A percentile compares a stretch with the other conserved stretches of the same genome.
These are phyloP conservation scores for Trisateles emortualis DNA, from an alignment of 2,888 invertebrate genomes.

Conservation along the genomic window DNA sequence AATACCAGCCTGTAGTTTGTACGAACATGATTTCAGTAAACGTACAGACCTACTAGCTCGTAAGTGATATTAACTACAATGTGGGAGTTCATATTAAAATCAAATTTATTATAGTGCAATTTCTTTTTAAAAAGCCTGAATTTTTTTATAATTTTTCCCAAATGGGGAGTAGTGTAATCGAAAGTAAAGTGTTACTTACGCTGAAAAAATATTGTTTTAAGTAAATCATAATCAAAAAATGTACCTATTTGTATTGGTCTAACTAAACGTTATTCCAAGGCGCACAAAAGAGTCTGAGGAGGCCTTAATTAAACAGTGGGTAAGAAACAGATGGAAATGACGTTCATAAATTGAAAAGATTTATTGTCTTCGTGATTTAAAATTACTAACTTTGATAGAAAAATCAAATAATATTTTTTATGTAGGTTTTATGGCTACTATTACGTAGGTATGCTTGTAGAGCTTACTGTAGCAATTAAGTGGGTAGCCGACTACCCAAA, in stretches of 20 bases:
- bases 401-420: not conserved
- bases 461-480: too few relatives aligned
- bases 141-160: too few relatives aligned
- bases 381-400: not conserved
- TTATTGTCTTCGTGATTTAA: constrained; percentile 19
- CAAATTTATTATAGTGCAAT: too few relatives aligned
- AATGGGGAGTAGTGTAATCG: too few relatives aligned
- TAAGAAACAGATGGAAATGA: constrained; percentile 25
- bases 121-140: too few relatives aligned
- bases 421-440: too few relatives aligned
- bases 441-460: too few relatives aligned
- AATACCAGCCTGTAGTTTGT: constrained; percentile 43
- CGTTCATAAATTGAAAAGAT: constrained; percentile 23
- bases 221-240: not conserved
- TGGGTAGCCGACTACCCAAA: too few relatives aligned
- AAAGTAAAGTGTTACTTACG: too few relatives aligned
- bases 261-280: not conserved
- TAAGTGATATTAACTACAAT: not conserved
- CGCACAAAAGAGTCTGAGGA: constrained; percentile 7
- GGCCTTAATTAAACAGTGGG: constrained; percentile 24
- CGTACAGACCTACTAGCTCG: not conserved
- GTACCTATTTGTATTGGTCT: not conserved
- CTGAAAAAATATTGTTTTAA: too few relatives aligned
- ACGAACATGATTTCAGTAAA: constrained; percentile 13
- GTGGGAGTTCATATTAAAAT: too few relatives aligned